phyloP scores from a whole-genome alignment of 2,797 vertebrate species.

The Sciurus vulgaris region DNA sequence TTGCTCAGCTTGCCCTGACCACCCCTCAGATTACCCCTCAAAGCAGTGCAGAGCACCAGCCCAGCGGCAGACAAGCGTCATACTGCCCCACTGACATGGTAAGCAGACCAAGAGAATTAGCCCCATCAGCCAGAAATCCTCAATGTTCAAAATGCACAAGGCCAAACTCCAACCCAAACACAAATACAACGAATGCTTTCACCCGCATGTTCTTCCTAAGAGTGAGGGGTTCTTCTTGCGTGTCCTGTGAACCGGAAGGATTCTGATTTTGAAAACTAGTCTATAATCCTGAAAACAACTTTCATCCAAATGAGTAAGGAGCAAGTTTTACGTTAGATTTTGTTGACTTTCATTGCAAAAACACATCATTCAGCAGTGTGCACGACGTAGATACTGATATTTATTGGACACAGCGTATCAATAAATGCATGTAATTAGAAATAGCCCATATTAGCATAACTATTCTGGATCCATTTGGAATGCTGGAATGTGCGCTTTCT shows the following conservation, averaged over 20 bases:
- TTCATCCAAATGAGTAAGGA: conserved; percentile 15
- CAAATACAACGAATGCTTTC: background rate
- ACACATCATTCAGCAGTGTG: background rate
- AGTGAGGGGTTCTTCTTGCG: background rate
- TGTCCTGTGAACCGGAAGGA: background rate
- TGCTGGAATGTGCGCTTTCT: background rate
- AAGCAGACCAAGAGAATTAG: background rate
- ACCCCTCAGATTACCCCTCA: background rate
- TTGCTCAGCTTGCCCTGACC: accelerated
- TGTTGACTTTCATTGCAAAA: background rate
- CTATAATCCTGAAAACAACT: background rate
- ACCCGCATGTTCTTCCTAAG: background rate
- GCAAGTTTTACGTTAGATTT: background rate
- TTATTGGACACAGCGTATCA: background rate
- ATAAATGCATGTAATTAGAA: background rate
- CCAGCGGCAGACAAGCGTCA: background rate
- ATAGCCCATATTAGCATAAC: background rate
- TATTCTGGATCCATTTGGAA: background rate
- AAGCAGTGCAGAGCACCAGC: background rate
- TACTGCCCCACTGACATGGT: too few species aligned
- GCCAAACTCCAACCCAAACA: background rate
- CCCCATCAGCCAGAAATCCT: background rate
- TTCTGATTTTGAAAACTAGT: conserved; percentile 31
- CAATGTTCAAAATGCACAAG: background rate
- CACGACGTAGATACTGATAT: background rate